Conservation (phyloP, 2,113 vertebrate species). For the Verasper variegatus region DNA sequence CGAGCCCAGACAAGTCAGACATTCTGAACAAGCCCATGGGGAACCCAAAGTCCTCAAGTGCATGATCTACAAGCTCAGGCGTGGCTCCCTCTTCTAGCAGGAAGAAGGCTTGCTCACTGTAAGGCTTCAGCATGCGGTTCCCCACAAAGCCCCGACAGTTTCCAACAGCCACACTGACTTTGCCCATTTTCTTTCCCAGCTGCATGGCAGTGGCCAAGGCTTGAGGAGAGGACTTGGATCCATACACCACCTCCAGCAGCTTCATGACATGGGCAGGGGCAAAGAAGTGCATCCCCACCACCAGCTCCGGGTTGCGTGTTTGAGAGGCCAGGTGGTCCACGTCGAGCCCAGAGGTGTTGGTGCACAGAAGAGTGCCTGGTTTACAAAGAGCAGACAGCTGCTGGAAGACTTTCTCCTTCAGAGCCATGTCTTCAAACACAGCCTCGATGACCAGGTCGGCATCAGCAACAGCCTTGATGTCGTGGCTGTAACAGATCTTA, state of each 20-base stretch:
- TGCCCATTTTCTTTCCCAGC: slow-evolving; percentile 86
- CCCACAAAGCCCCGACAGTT: slow-evolving; percentile 93
- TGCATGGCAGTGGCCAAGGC: slow-evolving; percentile 88
- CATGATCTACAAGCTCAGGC: slow-evolving; percentile 87
- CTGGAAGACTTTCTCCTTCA: slow-evolving; percentile 89
- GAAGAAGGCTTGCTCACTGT: slow-evolving; percentile 83
- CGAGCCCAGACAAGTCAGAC: slow-evolving; percentile 90
- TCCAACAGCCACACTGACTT: slow-evolving; percentile 90
- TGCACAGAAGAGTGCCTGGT: slow-evolving; percentile 85
- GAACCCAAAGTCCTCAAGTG: slow-evolving; percentile 91
- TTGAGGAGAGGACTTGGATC: slow-evolving; percentile 82
- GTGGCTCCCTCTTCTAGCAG: slow-evolving; percentile 92
- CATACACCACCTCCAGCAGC: slow-evolving; percentile 89
- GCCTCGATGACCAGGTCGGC: slow-evolving; percentile 93
- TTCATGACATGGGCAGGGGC: slow-evolving; percentile 92
- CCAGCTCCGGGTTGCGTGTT: slow-evolving; percentile 82
- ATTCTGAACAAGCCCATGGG: slow-evolving; percentile 89
- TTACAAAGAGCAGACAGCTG: slow-evolving; percentile 86
- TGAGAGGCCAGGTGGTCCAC: slow-evolving; percentile 88
- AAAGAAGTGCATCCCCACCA: slow-evolving; percentile 95
- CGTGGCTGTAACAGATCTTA: slow-evolving; percentile 80
- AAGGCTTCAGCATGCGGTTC: slow-evolving; percentile 88
- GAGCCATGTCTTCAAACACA: slow-evolving; percentile 90
- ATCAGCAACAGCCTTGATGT: slow-evolving; percentile 76
- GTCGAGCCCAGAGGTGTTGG: slow-evolving; percentile 90